These are phyloP conservation scores for Lepidurus arcticus DNA, from an alignment of 1,140 invertebrate species.

Conservation along the genomic window DNA sequence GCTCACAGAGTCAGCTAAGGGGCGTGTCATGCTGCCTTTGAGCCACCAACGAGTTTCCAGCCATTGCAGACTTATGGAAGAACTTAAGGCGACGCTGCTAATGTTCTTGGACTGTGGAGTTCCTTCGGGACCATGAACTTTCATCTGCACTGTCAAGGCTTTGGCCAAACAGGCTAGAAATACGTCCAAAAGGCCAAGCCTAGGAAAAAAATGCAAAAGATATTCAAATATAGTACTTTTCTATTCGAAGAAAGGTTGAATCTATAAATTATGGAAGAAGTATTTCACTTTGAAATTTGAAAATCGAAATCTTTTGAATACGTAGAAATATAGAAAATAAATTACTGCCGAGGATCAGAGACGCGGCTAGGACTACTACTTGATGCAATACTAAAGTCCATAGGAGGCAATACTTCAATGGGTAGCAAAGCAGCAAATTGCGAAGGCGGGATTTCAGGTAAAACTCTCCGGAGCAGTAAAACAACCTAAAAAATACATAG, in stretches of 20 bases:
- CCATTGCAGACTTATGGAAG: constrained; percentile 39
- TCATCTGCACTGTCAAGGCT: constrained; percentile 76
- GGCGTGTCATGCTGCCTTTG: constrained; percentile 66
- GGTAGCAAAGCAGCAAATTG: constrained; percentile 60
- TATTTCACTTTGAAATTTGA: neutral
- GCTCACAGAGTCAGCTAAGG: constrained; percentile 81
- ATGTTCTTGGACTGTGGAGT: constrained; percentile 29
- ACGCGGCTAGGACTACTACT: constrained; percentile 32
- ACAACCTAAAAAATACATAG: constrained; percentile 53
- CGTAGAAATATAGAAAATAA: neutral
- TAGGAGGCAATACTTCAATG: constrained; percentile 62
- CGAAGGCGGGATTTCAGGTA: constrained; percentile 72
- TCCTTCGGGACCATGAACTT: constrained; percentile 57
- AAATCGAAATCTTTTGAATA: neutral
- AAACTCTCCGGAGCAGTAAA: constrained; percentile 67
- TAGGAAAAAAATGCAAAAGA: constrained; percentile 40
- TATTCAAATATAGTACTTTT: constrained; percentile 36
- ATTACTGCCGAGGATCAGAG: neutral
- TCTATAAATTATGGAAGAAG: neutral
- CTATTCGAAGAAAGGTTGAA: no score
- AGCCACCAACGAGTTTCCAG: constrained; percentile 74
- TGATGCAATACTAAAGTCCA: constrained; percentile 65
- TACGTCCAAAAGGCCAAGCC: constrained; percentile 66
- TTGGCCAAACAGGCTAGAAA: constrained; percentile 82
- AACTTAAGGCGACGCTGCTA: constrained; percentile 26